Evolutionary conservation across 2,797 vertebrate species (phyloP), one percentile per base, ranked within the genome.

Genomic region (Sarcophilus harrisii): DNA sequence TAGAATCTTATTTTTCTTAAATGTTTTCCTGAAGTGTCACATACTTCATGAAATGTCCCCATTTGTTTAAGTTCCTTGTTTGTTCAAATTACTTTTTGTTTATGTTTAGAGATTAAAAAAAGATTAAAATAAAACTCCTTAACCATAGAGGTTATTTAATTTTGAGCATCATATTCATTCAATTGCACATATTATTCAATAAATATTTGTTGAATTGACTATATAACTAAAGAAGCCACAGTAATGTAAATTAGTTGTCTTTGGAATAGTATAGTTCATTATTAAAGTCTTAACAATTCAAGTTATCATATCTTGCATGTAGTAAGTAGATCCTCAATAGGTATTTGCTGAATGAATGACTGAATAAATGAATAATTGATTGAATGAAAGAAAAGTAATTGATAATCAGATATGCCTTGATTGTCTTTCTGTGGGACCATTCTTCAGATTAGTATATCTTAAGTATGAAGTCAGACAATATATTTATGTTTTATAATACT

Each of bases 401-500:
- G 91, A 95, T 94, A 90, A 90, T 94, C 52, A 93, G 87, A 94
- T 24, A 90, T 95, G 32, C 32, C 38, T 93, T 95, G 45, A 60
- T 2, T 95, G n/a, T 98, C 93, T 97, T n/a, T 90, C 49, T 94
- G 93, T 21, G 93, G 29, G 90, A n/a, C 49, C 92, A 95, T 97
- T 98, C 92, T 92, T 81, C 11, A 29, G 6, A 49, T 57, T 96
- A 93, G 66, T 89, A 92, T 58, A 57, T 96, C 52, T 95, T 13
- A 49, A 0, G 73, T 97, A 94, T 96, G 93, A 97, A 97, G 97
- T 58, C 66, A 55, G 55, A 96, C 92, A 94, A 27, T 52, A 90
- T 91, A 91, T 97, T 90, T 62, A 96, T 98, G 92, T 95, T 95
- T 87, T 91, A 57, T 57, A 28, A 57, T 94, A 81, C 55, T 97